Base-by-base conservation (phyloP, 2,888 invertebrate genomes). In the Philaethria dido region DNA sequence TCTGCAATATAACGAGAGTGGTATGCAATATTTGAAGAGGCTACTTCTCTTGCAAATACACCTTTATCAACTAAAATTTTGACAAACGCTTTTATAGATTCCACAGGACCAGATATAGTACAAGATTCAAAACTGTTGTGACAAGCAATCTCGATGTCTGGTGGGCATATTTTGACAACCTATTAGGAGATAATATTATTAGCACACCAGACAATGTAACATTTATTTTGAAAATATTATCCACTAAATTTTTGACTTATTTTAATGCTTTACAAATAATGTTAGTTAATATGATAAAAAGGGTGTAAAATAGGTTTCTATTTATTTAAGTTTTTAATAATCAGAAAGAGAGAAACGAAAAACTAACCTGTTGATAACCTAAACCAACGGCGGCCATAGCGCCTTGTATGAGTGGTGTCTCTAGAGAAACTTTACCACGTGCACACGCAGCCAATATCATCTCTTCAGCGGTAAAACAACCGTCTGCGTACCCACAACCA, bases 401-500 rank as follows among this genome's bases (percentile, higher is more conserved):
- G n/a, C 97, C 97, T 2, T 83, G 85, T 44, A 96, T 94, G 67
- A 96, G 92, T 18, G 94, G 92, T 0, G 94, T 94, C 71, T 96
- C 94, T 14, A 95, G 73, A 14, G 96, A 96, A 1, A 96, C 95
- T 66, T 94, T 89, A 1, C 97, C 97, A 70, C 98, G 93, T 78
- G 95, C 96, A 84, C 97, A 97, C 0, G 98, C 95, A 3, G 95
- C 93, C 18, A 97, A 83, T 54, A 98, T 95, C 91, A 96, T 96
- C 86, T 98, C 96, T 78, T 97, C 96, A 0, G 95, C 94, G 0
- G 97, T 96, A 68, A 99, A 93, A 72, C 97, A 96, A 0, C 97
- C 97, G 82, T 99, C 99, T 2, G 98, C 98, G 84, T 99, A 99
- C 0, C 97, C 98, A 83, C 99, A 99, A 0, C 97, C 98, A 33